Percentiles rank a stretch among this genome's conserved stretches.
These are phyloP conservation scores for Leptinotarsa peninsularis DNA, from an alignment of 2,888 invertebrate genomes.

Conservation along the genomic window DNA sequence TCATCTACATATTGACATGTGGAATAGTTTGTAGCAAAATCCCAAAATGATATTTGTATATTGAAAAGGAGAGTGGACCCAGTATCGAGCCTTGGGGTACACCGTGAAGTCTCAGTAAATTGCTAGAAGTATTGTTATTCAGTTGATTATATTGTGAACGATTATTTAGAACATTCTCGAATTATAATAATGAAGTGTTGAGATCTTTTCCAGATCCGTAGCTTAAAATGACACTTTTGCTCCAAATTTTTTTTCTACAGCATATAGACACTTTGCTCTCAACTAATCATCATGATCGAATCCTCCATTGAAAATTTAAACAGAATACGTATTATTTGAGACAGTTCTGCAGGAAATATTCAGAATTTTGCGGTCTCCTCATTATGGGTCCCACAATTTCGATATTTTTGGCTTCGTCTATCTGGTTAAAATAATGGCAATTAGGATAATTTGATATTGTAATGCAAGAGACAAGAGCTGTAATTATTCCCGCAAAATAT, in stretches of 20 bases:
- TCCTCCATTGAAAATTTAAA: not conserved
- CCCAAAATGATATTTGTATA: too few relatives aligned
- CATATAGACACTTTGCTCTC: not conserved
- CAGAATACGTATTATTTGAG: not conserved
- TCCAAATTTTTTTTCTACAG: not conserved
- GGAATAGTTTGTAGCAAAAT: too few relatives aligned
- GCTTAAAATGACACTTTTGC: not conserved
- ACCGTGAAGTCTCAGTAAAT: too few relatives aligned
- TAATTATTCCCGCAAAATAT: slow-evolving; percentile 37
- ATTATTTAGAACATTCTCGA: too few relatives aligned
- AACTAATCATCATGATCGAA: too few relatives aligned
- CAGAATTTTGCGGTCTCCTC: slow-evolving; percentile 17
- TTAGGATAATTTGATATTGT: slow-evolving; percentile 36
- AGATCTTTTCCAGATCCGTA: not conserved
- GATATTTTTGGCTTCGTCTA: slow-evolving; percentile 11
- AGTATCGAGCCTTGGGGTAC: too few relatives aligned
- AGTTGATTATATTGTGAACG: too few relatives aligned
- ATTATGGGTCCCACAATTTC: not conserved
- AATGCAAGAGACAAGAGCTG: slow-evolving; percentile 34
- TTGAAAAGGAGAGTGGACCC: too few relatives aligned
- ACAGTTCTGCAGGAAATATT: not conserved
- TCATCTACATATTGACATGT: too few relatives aligned
- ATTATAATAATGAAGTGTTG: too few relatives aligned
- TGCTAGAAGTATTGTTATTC: too few relatives aligned
- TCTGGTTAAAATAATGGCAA: slow-evolving; percentile 30